phyloP scores from a whole-genome alignment of 2,888 invertebrate species.

The Anorthoa munda region DNA sequence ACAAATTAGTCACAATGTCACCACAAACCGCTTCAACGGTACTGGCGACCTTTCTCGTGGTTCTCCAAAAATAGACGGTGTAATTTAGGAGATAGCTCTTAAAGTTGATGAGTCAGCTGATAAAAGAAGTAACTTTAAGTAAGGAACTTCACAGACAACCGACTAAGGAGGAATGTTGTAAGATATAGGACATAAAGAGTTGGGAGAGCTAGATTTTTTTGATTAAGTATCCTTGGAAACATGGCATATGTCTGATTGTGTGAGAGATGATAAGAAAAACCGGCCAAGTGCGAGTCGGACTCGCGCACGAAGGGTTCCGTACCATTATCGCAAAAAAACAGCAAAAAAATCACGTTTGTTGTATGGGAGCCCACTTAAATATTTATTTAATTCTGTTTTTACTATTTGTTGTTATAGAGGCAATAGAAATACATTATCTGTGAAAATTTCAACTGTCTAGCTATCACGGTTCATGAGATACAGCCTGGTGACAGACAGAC shows the following conservation, averaged over 20 bases:
- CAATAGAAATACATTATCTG: too few species aligned
- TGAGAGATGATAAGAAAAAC: neutral
- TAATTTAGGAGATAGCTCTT: slow-evolving; percentile 39
- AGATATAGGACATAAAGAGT: slow-evolving; percentile 10
- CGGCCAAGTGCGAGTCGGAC: too few species aligned
- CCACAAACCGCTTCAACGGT: slow-evolving; percentile 64
- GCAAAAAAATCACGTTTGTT: too few species aligned
- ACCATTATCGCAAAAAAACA: too few species aligned
- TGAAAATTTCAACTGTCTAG: too few species aligned
- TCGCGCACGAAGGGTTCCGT: too few species aligned
- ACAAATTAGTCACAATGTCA: slow-evolving; percentile 55
- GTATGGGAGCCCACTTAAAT: too few species aligned
- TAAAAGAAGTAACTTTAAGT: slow-evolving; percentile 36
- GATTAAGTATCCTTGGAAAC: neutral
- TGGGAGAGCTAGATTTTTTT: slow-evolving; percentile 1
- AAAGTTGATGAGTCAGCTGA: slow-evolving; percentile 37
- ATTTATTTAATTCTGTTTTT: too few species aligned
- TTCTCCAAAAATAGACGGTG: slow-evolving; percentile 35
- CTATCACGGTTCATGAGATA: too few species aligned
- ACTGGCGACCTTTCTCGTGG: slow-evolving; percentile 41
- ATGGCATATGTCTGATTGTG: neutral
- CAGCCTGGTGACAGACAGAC: too few species aligned
- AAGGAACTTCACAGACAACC: slow-evolving; percentile 12
- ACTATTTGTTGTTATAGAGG: too few species aligned
- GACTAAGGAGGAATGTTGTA: neutral